Conservation (phyloP, 1,140 invertebrate genomes). For the Bombus impatiens region DNA sequence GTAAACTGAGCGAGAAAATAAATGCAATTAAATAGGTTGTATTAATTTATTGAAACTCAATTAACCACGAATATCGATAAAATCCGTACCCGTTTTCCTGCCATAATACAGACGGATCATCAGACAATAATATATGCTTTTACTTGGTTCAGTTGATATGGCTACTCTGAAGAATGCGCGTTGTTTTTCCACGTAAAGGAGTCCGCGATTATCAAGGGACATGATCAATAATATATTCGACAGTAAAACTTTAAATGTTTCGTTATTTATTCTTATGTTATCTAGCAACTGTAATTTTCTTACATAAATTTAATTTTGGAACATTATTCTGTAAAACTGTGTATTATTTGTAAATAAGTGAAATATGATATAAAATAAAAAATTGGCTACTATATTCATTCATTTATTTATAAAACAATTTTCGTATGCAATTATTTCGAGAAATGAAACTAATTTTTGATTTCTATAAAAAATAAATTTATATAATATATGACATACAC, state of each 20-base stretch:
- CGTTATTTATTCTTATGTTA: too few relatives aligned
- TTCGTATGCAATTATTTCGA: neutral
- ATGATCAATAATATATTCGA: neutral
- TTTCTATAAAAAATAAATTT: slow-evolving; percentile 7
- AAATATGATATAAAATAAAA: too few relatives aligned
- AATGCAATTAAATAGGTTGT: neutral
- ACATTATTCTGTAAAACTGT: neutral
- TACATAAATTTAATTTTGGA: neutral
- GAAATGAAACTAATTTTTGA: neutral
- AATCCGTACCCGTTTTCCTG: too few relatives aligned
- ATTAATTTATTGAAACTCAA: neutral
- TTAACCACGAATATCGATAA: too few relatives aligned
- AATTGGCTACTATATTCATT: too few relatives aligned
- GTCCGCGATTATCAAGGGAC: neutral
- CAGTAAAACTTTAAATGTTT: accelerated
- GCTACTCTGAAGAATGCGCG: too few relatives aligned
- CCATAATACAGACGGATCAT: too few relatives aligned
- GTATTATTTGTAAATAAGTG: too few relatives aligned
- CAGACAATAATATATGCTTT: neutral
- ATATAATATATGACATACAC: slow-evolving; percentile 83
- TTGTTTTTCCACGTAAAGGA: too few relatives aligned
- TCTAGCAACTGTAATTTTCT: neutral
- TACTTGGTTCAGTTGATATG: neutral
- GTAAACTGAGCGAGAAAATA: too few relatives aligned
- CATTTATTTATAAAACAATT: neutral